Percentiles rank a stretch among this genome's conserved stretches.
Conservation (phyloP, 2,113 vertebrate species). For the Tragulus kanchil region DNA sequence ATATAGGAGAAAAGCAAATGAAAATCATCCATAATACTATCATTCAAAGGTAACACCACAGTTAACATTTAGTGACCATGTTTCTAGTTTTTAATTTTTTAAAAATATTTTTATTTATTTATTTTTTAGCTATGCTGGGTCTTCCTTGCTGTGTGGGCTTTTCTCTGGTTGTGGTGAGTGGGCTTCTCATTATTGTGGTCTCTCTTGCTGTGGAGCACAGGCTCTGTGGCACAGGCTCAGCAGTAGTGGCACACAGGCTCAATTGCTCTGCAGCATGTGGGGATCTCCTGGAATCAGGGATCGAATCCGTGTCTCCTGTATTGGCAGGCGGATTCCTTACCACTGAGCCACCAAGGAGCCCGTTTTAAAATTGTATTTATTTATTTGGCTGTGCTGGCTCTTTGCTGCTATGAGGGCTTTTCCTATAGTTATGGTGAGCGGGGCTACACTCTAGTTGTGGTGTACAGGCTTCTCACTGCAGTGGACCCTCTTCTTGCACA, state of each 20-base stretch:
- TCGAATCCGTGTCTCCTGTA: too few relatives aligned
- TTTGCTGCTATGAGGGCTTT: background rate
- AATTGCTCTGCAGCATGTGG: too few relatives aligned
- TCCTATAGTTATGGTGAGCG: background rate
- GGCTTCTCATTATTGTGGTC: too few relatives aligned
- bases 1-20: background rate
- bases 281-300: too few relatives aligned
- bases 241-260: too few relatives aligned
- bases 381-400: background rate
- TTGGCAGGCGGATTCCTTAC: too few relatives aligned
- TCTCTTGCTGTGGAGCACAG: too few relatives aligned
- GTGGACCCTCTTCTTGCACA: background rate
- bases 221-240: too few relatives aligned
- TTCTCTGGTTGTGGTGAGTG: too few relatives aligned
- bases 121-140: background rate
- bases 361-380: background rate
- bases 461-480: background rate
- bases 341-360: too few relatives aligned
- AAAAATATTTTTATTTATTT: background rate
- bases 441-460: background rate
- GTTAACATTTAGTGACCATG: constrained; percentile 7
- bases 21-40: constrained; percentile 26
- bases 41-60: background rate
- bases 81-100: background rate
- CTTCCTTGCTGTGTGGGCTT: too few relatives aligned